Conservation (phyloP, 2,888 invertebrate species). For the Andricus curvator region DNA sequence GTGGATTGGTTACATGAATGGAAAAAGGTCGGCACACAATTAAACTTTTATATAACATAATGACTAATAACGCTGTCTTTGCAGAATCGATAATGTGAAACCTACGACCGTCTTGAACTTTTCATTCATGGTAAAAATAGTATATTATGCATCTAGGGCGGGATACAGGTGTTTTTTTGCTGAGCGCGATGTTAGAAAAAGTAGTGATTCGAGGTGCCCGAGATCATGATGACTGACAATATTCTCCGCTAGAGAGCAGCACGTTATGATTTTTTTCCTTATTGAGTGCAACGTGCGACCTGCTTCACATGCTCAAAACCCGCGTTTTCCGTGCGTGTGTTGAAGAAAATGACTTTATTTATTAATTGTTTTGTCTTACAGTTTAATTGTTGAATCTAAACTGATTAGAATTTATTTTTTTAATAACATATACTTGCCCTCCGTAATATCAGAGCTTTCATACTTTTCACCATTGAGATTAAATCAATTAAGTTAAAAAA, state of each 20-base stretch:
- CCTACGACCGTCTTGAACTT: background rate
- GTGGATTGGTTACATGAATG: conserved; percentile 97
- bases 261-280: too few species aligned
- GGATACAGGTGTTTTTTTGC: too few species aligned
- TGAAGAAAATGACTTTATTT: background rate
- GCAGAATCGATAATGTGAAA: background rate
- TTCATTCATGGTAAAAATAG: background rate
- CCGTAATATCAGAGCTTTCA: background rate
- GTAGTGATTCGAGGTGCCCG: too few species aligned
- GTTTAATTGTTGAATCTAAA: background rate
- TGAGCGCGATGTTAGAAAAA: too few species aligned
- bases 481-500: background rate
- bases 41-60: conserved; percentile 76
- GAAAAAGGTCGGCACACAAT: conserved; percentile 96
- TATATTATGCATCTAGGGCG: too few species aligned
- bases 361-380: background rate
- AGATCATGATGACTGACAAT: too few species aligned
- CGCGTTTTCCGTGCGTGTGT: too few species aligned
- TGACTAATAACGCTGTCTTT: background rate
- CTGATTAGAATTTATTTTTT: too few species aligned
- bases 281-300: too few species aligned
- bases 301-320: too few species aligned
- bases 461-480: background rate
- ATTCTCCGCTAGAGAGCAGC: too few species aligned
- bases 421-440: background rate